phyloP scores from a whole-genome alignment of 2,888 invertebrate species.

The Dynastes hyllus region DNA sequence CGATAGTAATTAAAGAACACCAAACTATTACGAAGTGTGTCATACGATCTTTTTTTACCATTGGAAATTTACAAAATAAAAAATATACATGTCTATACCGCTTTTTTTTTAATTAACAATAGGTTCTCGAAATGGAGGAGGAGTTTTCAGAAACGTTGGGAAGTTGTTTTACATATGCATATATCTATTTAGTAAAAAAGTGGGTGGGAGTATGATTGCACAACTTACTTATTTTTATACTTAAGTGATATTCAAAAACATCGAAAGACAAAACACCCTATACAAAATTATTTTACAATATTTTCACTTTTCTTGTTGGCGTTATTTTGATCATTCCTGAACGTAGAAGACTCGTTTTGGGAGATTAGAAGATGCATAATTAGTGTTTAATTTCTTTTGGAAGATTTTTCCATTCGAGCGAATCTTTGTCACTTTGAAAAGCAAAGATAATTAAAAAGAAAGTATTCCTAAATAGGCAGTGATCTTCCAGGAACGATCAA shows the following conservation, averaged over 20 bases:
- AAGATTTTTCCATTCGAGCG: too few relatives aligned
- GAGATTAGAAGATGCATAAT: too few relatives aligned
- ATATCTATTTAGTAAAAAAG: conserved; percentile 35
- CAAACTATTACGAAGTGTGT: conserved; percentile 33
- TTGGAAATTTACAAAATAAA: conserved; percentile 6
- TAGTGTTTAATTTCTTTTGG: too few relatives aligned
- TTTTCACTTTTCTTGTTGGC: conserved; percentile 39
- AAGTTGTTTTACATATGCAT: not conserved
- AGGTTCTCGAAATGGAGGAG: too few relatives aligned
- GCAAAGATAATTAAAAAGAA: not conserved
- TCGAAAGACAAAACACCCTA: conserved; percentile 44
- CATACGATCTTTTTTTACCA: not conserved
- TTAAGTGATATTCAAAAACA: conserved; percentile 43
- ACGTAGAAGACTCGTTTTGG: not conserved
- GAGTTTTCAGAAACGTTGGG: not conserved
- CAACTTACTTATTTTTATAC: conserved; percentile 22
- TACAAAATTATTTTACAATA: conserved; percentile 51
- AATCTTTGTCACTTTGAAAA: too few relatives aligned
- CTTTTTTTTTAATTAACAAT: too few relatives aligned
- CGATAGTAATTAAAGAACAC: conserved; percentile 19
- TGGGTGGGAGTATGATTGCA: conserved; percentile 27
- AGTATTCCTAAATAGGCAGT: conserved; percentile 1
- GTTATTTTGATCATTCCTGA: conserved; percentile 2
- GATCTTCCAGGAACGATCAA: conserved; percentile 30
- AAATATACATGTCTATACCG: too few relatives aligned